phyloP scores from a whole-genome alignment of 1,140 invertebrate genomes.

The Caenorhabditis brenneri region DNA sequence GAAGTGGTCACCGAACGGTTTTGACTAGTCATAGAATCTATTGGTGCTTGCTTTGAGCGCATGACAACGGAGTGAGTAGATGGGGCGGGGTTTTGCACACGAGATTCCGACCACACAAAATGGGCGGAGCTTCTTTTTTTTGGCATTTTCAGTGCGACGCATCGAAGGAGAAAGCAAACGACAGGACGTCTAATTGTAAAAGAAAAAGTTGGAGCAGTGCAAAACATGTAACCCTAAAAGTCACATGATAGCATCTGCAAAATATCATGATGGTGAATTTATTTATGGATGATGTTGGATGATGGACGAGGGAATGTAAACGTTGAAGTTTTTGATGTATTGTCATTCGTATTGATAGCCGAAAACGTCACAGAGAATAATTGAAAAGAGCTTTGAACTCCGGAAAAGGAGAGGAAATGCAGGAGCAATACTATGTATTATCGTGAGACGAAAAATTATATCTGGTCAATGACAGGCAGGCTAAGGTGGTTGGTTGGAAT shows the following conservation, averaged over 20 bases:
- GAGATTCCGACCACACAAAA: background rate
- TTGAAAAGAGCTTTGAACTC: slow-evolving; percentile 15
- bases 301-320: background rate
- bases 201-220: background rate
- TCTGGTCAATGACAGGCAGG: background rate
- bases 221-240: background rate
- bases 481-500: background rate
- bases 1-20: background rate
- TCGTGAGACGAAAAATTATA: background rate
- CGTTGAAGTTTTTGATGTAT: background rate
- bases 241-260: background rate
- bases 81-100: background rate
- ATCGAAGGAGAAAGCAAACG: background rate
- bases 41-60: background rate
- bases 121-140: background rate
- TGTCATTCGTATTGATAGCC: background rate
- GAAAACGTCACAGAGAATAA: background rate
- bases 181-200: slow-evolving; percentile 15
- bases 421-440: background rate
- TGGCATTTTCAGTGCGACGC: too few species aligned
- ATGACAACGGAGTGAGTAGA: slow-evolving; percentile 19
- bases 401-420: background rate
- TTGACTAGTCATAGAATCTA: too few species aligned
- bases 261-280: background rate
- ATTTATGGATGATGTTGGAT: slow-evolving; percentile 1